phyloP scores from a whole-genome alignment of 2,797 vertebrate genomes.

The Gymnocypris eckloni region DNA sequence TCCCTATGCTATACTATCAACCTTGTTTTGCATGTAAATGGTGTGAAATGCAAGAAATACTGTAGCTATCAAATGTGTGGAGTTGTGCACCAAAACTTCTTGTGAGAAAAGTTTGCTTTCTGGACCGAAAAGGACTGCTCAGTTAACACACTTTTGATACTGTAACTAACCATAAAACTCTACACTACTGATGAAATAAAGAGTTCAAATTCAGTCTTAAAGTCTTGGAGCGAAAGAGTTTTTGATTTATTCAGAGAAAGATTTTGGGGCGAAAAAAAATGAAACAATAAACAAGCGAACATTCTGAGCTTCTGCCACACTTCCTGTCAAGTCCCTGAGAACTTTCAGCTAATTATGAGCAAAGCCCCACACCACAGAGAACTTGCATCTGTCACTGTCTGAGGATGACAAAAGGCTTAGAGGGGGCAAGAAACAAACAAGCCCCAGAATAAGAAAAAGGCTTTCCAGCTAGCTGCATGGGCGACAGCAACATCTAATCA shows the following conservation, averaged over 20 bases:
- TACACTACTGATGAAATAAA: conserved; percentile 71
- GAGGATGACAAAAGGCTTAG: conserved; percentile 60
- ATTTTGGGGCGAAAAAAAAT: conserved; percentile 72
- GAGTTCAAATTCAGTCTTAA: conserved; percentile 48
- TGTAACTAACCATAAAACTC: conserved; percentile 70
- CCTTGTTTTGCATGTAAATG: conserved; percentile 21
- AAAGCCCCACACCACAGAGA: conserved; percentile 71
- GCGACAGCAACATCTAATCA: conserved; percentile 81
- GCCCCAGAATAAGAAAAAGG: conserved; percentile 69
- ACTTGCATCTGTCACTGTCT: conserved; percentile 79
- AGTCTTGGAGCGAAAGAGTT: conserved; percentile 61
- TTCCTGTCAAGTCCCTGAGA: conserved; percentile 74
- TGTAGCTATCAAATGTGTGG: conserved; percentile 1
- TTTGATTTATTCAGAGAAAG: conserved; percentile 80
- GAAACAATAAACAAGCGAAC: conserved; percentile 71
- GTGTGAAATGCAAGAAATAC: conserved; percentile 20
- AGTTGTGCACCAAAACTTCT: background rate
- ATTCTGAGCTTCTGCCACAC: conserved; percentile 73
- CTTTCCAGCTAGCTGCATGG: conserved; percentile 75
- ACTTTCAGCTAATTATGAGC: conserved; percentile 83
- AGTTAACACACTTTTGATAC: conserved; percentile 39
- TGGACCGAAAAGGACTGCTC: conserved; percentile 42
- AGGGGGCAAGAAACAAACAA: conserved; percentile 60
- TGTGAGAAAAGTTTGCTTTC: conserved; percentile 44
- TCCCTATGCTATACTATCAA: background rate